Base-by-base conservation (phyloP, 2,113 vertebrate species). In the Cyprinus carpio region DNA sequence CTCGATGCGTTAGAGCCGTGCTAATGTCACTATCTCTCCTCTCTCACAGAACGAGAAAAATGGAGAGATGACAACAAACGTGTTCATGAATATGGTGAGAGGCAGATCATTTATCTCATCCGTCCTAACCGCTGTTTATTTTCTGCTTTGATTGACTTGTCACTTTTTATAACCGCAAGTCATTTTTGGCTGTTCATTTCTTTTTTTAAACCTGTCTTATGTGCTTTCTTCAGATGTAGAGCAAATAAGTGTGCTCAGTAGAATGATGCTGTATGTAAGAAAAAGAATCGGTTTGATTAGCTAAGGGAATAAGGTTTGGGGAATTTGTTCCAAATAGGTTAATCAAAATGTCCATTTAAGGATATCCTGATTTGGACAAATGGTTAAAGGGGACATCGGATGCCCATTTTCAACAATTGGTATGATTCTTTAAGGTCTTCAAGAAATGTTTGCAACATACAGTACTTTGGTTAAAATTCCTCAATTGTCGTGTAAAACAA, bases 51-150 rank as follows among this genome's bases (percentile, higher is more conserved):
- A 96, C 7, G 96, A 97, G 88, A 97, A 98, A 87, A 95, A 96
- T 20, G 96, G 94, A 80, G 95, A 97, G 87, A 94, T 98, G 95
- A 96, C 94, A 51, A 97, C 96, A 81, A 98, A 97, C 75, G 96
- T 97, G 75, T 97, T 95, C 89, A 93, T 98, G 95, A 95, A 97
- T 89, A 87, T 96, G 95, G 96, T 96, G 92, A 13, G 91, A 80
- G 15, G 16, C 65, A 81, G 74, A 75, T 37, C 83, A 84, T 89
- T 86, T 56, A 54, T 91, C 46, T 62, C 80, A 18, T 0, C 49
- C 10, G 31, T 72, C 31, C 13, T 51, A 76, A 74, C 34, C 7
- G 15, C 82, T 15, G 20, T 79, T 69, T 75, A 58, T 86, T 65
- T 81, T 54, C 67, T 16, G 5, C 75, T 76, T 89, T 29, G 87